These are phyloP conservation scores for Tricholauxania praeusta DNA, from an alignment of 2,888 invertebrate species.

Conservation along the genomic window DNA sequence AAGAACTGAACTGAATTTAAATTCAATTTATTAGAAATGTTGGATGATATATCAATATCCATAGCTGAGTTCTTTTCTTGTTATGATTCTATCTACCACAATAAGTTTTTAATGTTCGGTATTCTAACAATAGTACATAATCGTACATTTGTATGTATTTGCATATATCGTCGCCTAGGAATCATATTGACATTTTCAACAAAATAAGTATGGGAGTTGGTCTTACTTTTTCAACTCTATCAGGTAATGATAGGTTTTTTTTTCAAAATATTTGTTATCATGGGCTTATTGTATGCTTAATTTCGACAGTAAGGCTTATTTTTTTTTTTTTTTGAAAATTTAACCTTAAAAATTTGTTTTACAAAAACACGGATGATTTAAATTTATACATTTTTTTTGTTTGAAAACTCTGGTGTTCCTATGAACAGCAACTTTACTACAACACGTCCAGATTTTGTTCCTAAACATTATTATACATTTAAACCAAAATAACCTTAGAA, in stretches of 20 bases:
- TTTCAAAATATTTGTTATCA: no score
- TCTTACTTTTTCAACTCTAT: no score
- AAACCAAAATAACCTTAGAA: no score
- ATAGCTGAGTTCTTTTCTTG: neutral
- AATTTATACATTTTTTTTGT: neutral
- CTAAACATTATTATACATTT: no score
- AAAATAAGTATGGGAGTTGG: no score
- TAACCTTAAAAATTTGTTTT: neutral
- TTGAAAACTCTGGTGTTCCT: neutral
- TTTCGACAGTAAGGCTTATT: neutral
- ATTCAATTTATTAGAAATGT: neutral
- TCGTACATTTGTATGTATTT: no score
- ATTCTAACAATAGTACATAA: neutral
- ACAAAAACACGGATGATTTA: neutral
- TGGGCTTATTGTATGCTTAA: no score
- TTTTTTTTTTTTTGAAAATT: neutral
- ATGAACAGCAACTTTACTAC: neutral
- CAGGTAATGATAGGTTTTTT: no score
- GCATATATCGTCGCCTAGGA: no score
- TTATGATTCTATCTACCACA: neutral
- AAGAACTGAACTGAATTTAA: constrained; percentile 22
- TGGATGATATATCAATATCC: neutral
- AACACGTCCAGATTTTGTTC: no score
- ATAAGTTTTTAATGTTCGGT: neutral
- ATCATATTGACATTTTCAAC: no score